Percentiles rank a stretch among this genome's conserved stretches.
phyloP scores from a whole-genome alignment of 2,113 vertebrate genomes.

The Candoia aspera region DNA sequence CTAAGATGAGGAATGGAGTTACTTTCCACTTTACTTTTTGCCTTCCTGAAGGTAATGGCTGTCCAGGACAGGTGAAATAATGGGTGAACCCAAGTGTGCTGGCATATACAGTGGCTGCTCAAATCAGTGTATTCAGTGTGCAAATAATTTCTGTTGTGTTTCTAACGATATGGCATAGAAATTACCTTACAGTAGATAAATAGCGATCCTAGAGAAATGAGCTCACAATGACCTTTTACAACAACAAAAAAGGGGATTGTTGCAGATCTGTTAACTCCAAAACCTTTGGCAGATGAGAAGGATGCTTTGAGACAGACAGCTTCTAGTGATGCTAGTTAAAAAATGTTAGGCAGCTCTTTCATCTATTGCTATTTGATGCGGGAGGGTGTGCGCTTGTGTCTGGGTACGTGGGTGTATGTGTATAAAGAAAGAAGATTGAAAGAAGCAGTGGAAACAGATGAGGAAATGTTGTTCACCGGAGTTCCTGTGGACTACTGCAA shows the following conservation, averaged over 20 bases:
- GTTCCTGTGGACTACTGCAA: neutral
- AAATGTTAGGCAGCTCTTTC: neutral
- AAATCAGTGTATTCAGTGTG: neutral
- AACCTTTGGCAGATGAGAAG: neutral
- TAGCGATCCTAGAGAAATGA: slow-evolving; percentile 1
- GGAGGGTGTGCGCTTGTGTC: neutral
- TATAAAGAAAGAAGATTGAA: neutral
- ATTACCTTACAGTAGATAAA: neutral
- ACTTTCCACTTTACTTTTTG: neutral
- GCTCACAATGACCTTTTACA: neutral
- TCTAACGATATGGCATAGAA: neutral
- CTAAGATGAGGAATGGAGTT: neutral
- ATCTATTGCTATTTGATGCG: neutral
- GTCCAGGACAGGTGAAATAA: neutral
- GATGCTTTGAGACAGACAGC: neutral
- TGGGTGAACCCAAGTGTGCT: neutral
- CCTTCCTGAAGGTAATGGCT: neutral
- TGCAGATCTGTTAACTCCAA: neutral
- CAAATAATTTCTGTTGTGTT: neutral
- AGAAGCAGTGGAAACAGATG: neutral
- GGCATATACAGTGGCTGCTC: neutral
- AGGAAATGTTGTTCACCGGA: neutral
- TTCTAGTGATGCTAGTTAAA: neutral
- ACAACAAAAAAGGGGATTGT: neutral
- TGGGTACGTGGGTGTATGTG: neutral